Percentiles rank a stretch among this genome's conserved stretches.
These are phyloP conservation scores for Myripristis murdjan DNA, from an alignment of 2,797 vertebrate species.

Conservation along the genomic window DNA sequence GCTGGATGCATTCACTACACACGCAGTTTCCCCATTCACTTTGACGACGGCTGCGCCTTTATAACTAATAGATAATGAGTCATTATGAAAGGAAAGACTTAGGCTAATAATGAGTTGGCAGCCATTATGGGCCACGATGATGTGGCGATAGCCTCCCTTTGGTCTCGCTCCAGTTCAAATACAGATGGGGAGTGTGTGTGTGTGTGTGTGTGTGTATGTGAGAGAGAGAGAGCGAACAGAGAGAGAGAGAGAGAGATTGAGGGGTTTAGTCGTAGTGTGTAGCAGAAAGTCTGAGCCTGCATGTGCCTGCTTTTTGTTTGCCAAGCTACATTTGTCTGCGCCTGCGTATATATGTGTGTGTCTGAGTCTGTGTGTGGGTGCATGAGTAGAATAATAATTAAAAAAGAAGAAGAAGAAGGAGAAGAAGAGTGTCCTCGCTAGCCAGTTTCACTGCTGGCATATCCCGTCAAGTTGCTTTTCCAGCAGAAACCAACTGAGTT, in stretches of 20 bases:
- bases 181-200: background rate
- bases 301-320: background rate
- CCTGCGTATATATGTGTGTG: too few species aligned
- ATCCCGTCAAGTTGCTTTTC: constrained; percentile 18
- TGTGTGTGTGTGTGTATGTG: background rate
- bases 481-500: constrained; percentile 27
- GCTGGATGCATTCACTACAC: background rate
- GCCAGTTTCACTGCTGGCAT: constrained; percentile 5
- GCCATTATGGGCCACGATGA: background rate
- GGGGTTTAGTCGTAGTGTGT: too few species aligned
- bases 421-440: background rate
- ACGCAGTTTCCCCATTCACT: constrained; percentile 13
- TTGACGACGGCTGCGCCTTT: constrained; percentile 8
- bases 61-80: constrained; percentile 20
- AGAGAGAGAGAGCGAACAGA: background rate
- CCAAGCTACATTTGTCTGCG: background rate
- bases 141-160: constrained; percentile 1
- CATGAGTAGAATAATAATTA: background rate
- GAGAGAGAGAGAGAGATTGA: background rate
- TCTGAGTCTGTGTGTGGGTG: background rate
- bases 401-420: too few species aligned
- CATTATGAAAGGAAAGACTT: constrained; percentile 4
- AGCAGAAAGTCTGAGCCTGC: background rate
- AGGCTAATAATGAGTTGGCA: background rate
- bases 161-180: constrained; percentile 18